A percentile compares a stretch with the other conserved stretches of the same genome.
Conservation (phyloP, 2,113 vertebrate species). For the Phrynosoma platyrhinos region DNA sequence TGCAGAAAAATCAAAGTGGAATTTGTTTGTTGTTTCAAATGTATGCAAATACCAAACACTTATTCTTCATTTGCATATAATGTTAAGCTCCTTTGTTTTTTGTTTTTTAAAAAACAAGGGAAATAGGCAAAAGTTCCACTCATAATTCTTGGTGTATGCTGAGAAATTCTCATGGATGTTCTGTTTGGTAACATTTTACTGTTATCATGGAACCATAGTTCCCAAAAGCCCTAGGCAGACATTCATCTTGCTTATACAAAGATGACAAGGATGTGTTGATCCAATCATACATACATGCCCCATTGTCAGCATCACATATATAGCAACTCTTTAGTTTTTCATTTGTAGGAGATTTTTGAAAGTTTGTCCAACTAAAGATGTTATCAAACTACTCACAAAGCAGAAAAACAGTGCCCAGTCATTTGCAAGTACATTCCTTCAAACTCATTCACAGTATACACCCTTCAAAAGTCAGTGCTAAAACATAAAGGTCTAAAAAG, state of each 20-base stretch:
- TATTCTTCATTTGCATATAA: constrained; percentile 33
- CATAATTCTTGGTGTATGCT: not conserved
- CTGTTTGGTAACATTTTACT: not conserved
- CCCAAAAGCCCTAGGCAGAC: too few relatives aligned
- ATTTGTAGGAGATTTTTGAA: too few relatives aligned
- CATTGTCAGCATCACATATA: not conserved
- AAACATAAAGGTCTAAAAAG: too few relatives aligned
- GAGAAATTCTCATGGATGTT: not conserved
- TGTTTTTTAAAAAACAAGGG: constrained; percentile 18
- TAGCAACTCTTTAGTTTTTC: not conserved
- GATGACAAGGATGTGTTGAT: not conserved
- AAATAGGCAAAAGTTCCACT: constrained; percentile 7
- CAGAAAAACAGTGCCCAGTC: too few relatives aligned
- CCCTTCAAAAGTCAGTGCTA: too few relatives aligned
- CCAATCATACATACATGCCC: not conserved
- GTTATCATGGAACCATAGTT: not conserved
- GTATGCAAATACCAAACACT: constrained; percentile 30
- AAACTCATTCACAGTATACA: too few relatives aligned
- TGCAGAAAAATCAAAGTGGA: constrained; percentile 47
- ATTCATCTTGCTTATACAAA: not conserved
- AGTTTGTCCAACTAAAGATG: too few relatives aligned
- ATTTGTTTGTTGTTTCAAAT: constrained; percentile 54
- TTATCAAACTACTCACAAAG: too few relatives aligned
- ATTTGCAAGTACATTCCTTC: too few relatives aligned
- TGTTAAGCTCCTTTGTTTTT: constrained; percentile 42